Conservation (phyloP, 2,113 vertebrate species). For the Mormyrus lacerda region DNA sequence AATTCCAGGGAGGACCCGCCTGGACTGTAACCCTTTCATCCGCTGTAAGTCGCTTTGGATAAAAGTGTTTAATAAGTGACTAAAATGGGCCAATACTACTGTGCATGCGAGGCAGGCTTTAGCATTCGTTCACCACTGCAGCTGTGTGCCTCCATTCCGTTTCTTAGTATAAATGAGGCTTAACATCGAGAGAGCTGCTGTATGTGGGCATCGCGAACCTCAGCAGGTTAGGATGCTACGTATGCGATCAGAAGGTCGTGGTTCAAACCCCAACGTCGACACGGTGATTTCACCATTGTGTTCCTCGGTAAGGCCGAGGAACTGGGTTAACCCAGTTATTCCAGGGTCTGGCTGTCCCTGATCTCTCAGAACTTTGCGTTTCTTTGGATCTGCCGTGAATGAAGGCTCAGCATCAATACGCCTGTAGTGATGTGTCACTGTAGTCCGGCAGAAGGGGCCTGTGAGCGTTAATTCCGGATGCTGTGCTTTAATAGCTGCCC, state of each 20-base stretch:
- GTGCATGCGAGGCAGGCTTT: too few relatives aligned
- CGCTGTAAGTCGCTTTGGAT: neutral
- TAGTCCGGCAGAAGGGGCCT: neutral
- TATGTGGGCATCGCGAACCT: neutral
- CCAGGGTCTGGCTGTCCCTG: neutral
- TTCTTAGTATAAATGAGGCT: neutral
- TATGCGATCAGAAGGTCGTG: neutral
- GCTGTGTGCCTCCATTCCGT: neutral
- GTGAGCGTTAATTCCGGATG: neutral
- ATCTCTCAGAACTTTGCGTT: neutral
- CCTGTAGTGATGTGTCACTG: neutral
- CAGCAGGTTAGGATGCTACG: neutral
- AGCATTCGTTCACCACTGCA: neutral
- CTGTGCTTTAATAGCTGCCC: neutral
- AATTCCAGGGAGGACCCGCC: too few relatives aligned
- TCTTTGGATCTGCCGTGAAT: neutral
- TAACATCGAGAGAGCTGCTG: too few relatives aligned
- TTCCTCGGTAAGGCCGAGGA: neutral
- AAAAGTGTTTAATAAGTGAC: neutral
- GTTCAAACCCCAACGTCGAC: neutral
- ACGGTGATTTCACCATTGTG: neutral
- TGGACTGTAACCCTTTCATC: neutral
- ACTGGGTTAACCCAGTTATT: neutral
- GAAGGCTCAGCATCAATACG: neutral
- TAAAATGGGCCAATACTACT: neutral